Evolutionary conservation across 2,113 vertebrate species (phyloP), one percentile per base, ranked within the genome.

Genomic region (Castor canadensis): DNA sequence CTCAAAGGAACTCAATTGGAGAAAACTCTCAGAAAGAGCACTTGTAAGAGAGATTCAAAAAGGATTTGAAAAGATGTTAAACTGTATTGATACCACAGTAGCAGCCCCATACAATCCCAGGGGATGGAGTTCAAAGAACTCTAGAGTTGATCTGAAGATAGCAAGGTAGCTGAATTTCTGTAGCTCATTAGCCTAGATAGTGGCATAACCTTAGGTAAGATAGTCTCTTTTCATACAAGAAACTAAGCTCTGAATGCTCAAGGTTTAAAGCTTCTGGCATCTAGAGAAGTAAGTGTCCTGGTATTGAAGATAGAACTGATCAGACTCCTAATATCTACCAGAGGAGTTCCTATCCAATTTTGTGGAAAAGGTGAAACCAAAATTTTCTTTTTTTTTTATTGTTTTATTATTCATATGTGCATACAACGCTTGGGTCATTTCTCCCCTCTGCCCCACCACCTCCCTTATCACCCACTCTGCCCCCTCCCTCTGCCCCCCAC

Each of bases 81-180:
- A n/a, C 13, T 56, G 13, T 19, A 52, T 4, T 75, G 22, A 30
- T n/a, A 26, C n/a, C 28, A 64, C 2, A 38, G 4, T 1, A 13
- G 8, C 35, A 35, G 26, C 9, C 7, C n/a, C 28, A 32, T 64
- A 15, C 15, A 8, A 76, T 32, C 11, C 1, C 0, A n/a, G 47
- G 7, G 35, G 32, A 79, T 45, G 6, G 30, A 82, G 9, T 7
- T 58, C 22, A 54, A 22, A 66, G 43, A 47, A 77, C 45, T 92
- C 92, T 28, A 72, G 24, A 45, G 3, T 2, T 73, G 24, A 79
- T 19, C 67, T n/a, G 22, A 87, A 22, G 13, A 28, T 28, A 84
- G 28, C 45, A 91, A 56, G 30, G 26, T 28, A 49, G 4, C 10
- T 52, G 28, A 26, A 17, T 15, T 71, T 62, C 45, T 8, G 1